These are phyloP conservation scores for Pseudomyrmex cubaensis DNA, from an alignment of 1,140 invertebrate species.

Conservation along the genomic window DNA sequence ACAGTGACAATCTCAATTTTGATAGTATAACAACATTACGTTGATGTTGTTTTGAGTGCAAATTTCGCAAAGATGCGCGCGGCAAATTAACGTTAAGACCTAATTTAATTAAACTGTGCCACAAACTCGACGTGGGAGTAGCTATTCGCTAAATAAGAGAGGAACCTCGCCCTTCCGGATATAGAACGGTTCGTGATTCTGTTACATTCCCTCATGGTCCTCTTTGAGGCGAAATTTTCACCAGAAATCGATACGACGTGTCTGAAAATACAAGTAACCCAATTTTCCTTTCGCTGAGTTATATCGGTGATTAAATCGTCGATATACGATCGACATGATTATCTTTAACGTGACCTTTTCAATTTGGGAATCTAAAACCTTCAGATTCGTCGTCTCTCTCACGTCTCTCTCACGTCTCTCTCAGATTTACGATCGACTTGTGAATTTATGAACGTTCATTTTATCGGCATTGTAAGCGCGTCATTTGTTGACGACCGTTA, in stretches of 20 bases:
- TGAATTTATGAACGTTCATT: slow-evolving; percentile 2
- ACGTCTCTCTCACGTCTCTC: neutral
- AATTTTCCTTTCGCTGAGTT: slow-evolving; percentile 12
- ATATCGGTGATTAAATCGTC: slow-evolving; percentile 6
- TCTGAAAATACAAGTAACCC: slow-evolving; percentile 12
- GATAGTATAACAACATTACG: slow-evolving; percentile 20
- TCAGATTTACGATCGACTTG: neutral
- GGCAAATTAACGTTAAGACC: slow-evolving; percentile 47
- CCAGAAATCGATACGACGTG: slow-evolving; percentile 24
- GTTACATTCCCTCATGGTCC: slow-evolving; percentile 15
- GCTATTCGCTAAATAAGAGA: slow-evolving; percentile 50
- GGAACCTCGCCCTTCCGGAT: slow-evolving; percentile 13
- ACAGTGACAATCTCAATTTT: slow-evolving; percentile 28
- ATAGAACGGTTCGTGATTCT: slow-evolving; percentile 19
- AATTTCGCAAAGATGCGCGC: slow-evolving; percentile 50
- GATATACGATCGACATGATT: neutral
- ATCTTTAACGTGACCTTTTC: neutral
- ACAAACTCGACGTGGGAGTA: slow-evolving; percentile 43
- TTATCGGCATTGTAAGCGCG: neutral
- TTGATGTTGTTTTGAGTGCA: slow-evolving; percentile 27
- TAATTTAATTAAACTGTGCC: slow-evolving; percentile 53
- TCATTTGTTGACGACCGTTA: neutral
- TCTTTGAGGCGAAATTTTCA: slow-evolving; percentile 23
- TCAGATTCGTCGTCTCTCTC: neutral
- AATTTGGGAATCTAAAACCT: neutral